phyloP scores from a whole-genome alignment of 2,797 vertebrate genomes.

The Borostomias antarcticus region DNA sequence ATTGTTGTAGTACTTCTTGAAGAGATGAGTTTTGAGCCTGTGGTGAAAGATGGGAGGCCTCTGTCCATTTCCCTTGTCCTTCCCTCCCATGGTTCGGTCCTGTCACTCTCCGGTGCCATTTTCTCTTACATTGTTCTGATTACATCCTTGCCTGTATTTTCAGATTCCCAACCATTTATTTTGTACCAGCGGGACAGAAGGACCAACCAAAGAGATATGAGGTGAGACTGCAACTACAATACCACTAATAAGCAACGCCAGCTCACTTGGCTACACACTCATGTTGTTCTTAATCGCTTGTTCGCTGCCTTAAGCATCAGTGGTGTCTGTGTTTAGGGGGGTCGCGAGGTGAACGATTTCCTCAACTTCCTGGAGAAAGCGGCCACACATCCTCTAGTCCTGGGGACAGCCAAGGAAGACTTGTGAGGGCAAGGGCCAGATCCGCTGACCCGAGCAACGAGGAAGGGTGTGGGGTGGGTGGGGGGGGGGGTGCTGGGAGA shows the following conservation, averaged over 20 bases:
- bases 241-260: background rate
- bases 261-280: background rate
- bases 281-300: background rate
- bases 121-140: background rate
- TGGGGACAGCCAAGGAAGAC: slow-evolving; percentile 44
- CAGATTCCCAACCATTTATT: slow-evolving; percentile 61
- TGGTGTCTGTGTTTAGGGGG: slow-evolving; percentile 48
- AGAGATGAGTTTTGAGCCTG: no score
- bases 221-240: slow-evolving; percentile 26
- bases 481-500: no score
- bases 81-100: background rate
- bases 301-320: background rate
- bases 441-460: background rate
- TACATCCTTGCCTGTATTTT: background rate
- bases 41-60: no score
- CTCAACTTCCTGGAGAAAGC: slow-evolving; percentile 57
- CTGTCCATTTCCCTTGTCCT: background rate
- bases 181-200: slow-evolving; percentile 50
- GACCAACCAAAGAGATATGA: slow-evolving; percentile 51
- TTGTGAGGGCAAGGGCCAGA: slow-evolving; percentile 21
- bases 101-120: background rate
- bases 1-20: no score
- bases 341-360: slow-evolving; percentile 60
- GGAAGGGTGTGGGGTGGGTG: background rate
- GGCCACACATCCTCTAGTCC: slow-evolving; percentile 34